phyloP scores from a whole-genome alignment of 2,797 vertebrate species.

The Xerus rutilus region DNA sequence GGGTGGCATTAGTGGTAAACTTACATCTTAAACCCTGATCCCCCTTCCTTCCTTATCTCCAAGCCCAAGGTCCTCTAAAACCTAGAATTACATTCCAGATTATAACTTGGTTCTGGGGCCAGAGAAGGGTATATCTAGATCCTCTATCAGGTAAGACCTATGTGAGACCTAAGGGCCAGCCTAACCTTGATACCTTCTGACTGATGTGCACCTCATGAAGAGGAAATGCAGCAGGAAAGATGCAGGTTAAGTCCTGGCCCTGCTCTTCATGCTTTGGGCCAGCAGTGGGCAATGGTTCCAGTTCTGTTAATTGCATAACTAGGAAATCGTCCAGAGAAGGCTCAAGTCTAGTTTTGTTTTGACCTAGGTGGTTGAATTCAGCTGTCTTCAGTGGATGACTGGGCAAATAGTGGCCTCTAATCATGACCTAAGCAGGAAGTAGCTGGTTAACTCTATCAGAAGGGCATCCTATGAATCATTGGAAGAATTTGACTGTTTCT shows the following conservation, averaged over 20 bases:
- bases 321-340: not conserved
- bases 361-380: not conserved
- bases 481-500: not conserved
- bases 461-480: not conserved
- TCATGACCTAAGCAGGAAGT: not conserved
- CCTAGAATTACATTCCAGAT: conserved; percentile 30
- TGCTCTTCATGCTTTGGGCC: not conserved
- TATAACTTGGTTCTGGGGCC: conserved; percentile 4
- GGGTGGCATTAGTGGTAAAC: not conserved
- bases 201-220: not conserved
- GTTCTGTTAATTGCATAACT: conserved; percentile 22
- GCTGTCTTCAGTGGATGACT: not conserved
- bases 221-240: conserved; percentile 5
- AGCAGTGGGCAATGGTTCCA: not conserved
- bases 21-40: not conserved
- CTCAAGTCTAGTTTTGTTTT: not conserved
- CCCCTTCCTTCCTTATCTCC: not conserved
- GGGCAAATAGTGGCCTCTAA: not conserved
- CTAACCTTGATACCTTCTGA: not conserved
- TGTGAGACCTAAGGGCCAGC: not conserved
- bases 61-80: not conserved
- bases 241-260: not conserved
- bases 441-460: conserved; percentile 20
- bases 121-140: not conserved
- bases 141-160: not conserved